These are phyloP conservation scores for Drosophila pallidifrons DNA, from an alignment of 1,140 invertebrate genomes.

Conservation along the genomic window DNA sequence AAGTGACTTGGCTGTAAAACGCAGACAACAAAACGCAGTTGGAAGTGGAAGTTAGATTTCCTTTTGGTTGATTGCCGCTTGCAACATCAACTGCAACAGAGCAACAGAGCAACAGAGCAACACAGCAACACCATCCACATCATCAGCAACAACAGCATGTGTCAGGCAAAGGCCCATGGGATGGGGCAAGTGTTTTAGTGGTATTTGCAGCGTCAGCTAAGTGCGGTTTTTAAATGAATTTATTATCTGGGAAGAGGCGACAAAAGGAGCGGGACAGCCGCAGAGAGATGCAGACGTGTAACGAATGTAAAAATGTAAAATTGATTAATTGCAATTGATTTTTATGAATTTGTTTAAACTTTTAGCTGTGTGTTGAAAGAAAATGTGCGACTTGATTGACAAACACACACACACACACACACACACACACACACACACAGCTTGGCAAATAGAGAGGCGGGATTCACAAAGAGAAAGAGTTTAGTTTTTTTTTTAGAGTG, in stretches of 20 bases:
- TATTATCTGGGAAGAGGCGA: neutral
- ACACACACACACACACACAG: neutral
- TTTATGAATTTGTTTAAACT: conserved; percentile 70
- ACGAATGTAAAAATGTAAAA: conserved; percentile 13
- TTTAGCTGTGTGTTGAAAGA: conserved; percentile 11
- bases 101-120: too few species aligned
- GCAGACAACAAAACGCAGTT: neutral
- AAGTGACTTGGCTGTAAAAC: conserved; percentile 20
- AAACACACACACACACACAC: neutral
- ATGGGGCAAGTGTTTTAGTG: conserved; percentile 19
- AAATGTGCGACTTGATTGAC: conserved; percentile 8
- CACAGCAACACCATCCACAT: too few species aligned
- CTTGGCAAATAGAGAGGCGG: conserved; percentile 5
- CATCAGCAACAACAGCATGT: conserved; percentile 9
- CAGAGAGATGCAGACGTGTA: neutral
- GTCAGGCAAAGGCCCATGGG: conserved; percentile 17
- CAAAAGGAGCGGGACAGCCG: too few species aligned
- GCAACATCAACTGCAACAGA: conserved; percentile 1
- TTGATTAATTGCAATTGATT: conserved; percentile 76
- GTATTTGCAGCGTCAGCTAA: conserved; percentile 25
- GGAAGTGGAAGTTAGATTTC: conserved; percentile 33
- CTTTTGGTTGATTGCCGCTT: conserved; percentile 22
- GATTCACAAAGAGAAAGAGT: conserved; percentile 3
- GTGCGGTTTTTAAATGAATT: conserved; percentile 5
- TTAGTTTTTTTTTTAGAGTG: neutral